phyloP scores from a whole-genome alignment of 2,888 invertebrate species.

The Steinernema carpocapsae region DNA sequence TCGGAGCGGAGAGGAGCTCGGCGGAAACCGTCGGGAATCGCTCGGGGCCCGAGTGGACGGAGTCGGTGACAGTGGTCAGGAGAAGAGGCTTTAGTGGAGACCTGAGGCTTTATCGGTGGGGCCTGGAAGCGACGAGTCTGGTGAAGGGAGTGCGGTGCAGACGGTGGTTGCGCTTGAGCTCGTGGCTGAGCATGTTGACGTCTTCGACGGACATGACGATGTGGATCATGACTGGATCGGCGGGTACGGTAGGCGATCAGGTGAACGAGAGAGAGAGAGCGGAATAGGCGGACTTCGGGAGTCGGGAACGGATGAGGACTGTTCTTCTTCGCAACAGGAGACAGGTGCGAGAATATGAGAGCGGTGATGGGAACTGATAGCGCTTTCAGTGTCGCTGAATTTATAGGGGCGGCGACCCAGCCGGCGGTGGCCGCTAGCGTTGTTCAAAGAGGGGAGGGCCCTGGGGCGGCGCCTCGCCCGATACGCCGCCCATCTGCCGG shows the following conservation, averaged over 20 bases:
- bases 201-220: conserved; percentile 33
- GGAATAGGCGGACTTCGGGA: neutral
- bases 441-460: conserved; percentile 23
- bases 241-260: conserved; percentile 23
- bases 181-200: conserved; percentile 28
- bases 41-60: conserved; percentile 4
- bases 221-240: conserved; percentile 24
- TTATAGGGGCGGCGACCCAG: conserved; percentile 32
- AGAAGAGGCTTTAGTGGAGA: neutral
- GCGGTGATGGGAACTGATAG: conserved; percentile 33
- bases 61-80: conserved; percentile 10
- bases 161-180: conserved; percentile 15
- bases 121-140: conserved; percentile 14
- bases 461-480: neutral
- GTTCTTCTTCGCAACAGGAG: conserved; percentile 29
- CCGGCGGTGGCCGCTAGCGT: conserved; percentile 30
- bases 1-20: conserved; percentile 8
- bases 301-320: neutral
- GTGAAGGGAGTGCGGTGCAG: neutral
- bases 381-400: conserved; percentile 27
- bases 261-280: no score
- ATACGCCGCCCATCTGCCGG: neutral
- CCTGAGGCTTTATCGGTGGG: conserved; percentile 9
- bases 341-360: conserved; percentile 31
- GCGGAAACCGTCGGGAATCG: neutral